Evolutionary conservation across 2,888 invertebrate species (phyloP), one percentile per base, ranked within the genome.

Genomic region (Oxycera nigricornis): DNA sequence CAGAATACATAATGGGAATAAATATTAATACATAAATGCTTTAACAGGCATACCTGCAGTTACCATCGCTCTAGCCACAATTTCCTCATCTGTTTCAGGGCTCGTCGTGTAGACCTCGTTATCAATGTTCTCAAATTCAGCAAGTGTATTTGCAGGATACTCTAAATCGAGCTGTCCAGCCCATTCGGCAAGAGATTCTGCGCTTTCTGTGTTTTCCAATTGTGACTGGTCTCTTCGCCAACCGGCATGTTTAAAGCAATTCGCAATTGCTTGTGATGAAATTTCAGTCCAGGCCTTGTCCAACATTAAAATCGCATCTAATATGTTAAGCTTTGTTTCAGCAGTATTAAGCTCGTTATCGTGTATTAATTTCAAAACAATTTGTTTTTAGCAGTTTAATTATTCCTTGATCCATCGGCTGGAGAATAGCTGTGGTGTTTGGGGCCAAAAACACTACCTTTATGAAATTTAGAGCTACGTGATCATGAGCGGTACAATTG

Each of bases 321-420:
- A 24, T 1, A 55, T 55, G 24, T 1, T 55, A n/a, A 55, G 2
- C 17, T 55, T 55, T 55, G 55, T 55, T 24, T 55, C 0, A 22
- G 4, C 1, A 2, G 22, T 24, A 24, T 55, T 55, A 55, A 9
- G 2, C 24, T 55, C 55, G 1, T n/a, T 20, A 55, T 1, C 2
- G 24, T 55, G 55, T 1, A 55, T 55, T 24, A 55, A 55, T 55
- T 1, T 55, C 24, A 55, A 55, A 55, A 55, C 55, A 55, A 55
- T 1, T 0, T 55, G 22, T 24, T 55, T 55, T 20, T 20, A 55
- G 55, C 24, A 55, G 24, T 55, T 55, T 55, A n/a, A 55, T 55
- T 24, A 55, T 24, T 17, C 55, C 55, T 55, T 55, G 55, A 1
- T 55, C 55, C 2, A 55, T 55, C 24, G 22, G 55, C 55, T 55